Percentiles rank a stretch among this genome's conserved stretches.
These are phyloP conservation scores for Arenaria interpres DNA, from an alignment of 2,113 vertebrate species.

Conservation along the genomic window DNA sequence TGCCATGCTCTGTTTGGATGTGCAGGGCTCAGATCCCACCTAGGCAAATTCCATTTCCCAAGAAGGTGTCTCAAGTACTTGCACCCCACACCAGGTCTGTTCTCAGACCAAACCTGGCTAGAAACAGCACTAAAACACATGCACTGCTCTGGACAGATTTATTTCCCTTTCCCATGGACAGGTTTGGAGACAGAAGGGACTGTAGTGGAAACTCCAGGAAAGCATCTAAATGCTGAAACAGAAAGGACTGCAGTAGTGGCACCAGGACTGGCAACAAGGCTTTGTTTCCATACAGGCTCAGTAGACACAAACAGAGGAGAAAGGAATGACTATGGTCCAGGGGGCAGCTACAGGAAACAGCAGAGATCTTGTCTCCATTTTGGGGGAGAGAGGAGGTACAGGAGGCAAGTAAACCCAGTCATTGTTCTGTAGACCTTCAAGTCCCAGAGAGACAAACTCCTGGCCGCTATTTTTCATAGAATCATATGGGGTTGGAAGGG, in stretches of 20 bases:
- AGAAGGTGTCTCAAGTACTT: no score
- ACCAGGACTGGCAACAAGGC: rapidly evolving
- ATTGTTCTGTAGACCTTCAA: background rate
- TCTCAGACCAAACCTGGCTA: background rate
- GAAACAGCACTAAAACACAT: rapidly evolving
- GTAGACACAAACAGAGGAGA: background rate
- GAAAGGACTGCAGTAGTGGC: background rate
- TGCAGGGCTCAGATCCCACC: background rate
- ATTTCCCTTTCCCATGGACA: background rate
- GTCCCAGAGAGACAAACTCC: background rate
- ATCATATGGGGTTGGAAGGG: no score
- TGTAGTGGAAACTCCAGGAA: background rate
- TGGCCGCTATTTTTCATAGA: background rate
- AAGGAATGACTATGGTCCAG: background rate
- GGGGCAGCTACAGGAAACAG: rapidly evolving
- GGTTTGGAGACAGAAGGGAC: background rate
- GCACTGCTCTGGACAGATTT: background rate
- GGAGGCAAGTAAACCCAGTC: background rate
- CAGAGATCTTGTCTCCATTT: rapidly evolving
- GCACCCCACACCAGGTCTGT: background rate
- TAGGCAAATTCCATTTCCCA: background rate
- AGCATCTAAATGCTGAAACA: background rate
- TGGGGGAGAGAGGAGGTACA: background rate
- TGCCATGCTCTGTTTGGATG: background rate
- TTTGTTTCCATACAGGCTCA: background rate